Evolutionary conservation across 1,140 invertebrate species (phyloP).

Genomic region (Cyclargus thomasi): DNA sequence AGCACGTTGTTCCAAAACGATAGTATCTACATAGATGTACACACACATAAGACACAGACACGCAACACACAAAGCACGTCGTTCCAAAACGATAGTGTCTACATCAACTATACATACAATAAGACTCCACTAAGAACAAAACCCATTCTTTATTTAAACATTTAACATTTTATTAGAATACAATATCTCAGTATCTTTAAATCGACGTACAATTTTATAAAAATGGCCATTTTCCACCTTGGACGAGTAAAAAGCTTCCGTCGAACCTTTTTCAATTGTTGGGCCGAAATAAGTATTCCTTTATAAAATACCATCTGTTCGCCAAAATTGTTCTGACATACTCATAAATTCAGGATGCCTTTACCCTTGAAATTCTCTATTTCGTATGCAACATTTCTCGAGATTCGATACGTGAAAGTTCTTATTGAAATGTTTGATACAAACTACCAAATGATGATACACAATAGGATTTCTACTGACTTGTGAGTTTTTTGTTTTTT

Average conservation of each 20-base stretch:
- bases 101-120: too few species aligned
- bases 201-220: constrained; percentile 46
- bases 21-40: too few species aligned
- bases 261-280: constrained; percentile 50
- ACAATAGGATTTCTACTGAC: not conserved
- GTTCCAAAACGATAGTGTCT: too few species aligned
- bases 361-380: constrained; percentile 19
- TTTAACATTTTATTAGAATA: not conserved
- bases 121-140: too few species aligned
- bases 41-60: too few species aligned
- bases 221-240: constrained; percentile 55
- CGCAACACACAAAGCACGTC: too few species aligned
- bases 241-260: constrained; percentile 55
- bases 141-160: too few species aligned
- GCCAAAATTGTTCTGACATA: constrained; percentile 31
- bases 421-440: not conserved
- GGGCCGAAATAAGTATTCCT: constrained; percentile 49
- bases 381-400: constrained; percentile 15
- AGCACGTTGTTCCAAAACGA: too few species aligned
- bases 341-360: constrained; percentile 23
- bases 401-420: constrained; percentile 6
- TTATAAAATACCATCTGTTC: constrained; percentile 35
- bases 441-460: not conserved
- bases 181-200: constrained; percentile 25
- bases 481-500: not conserved